phyloP scores from a whole-genome alignment of 2,113 vertebrate genomes.

The Melanotaenia duboulayi region DNA sequence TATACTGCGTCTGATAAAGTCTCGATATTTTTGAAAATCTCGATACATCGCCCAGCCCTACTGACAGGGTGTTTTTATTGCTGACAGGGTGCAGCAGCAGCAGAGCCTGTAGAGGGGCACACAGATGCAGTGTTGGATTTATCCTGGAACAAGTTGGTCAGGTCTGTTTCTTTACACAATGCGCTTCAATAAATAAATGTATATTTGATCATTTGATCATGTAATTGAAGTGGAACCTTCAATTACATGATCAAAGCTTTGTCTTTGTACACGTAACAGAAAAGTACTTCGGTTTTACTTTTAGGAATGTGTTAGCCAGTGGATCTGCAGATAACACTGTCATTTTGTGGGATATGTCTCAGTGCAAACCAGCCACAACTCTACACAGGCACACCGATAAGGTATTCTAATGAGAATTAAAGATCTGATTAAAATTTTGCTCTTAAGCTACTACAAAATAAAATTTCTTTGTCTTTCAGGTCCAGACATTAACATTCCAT shows the following conservation, averaged over 20 bases:
- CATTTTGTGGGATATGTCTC: slow-evolving; percentile 91
- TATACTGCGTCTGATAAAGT: no score
- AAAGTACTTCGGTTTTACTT: neutral
- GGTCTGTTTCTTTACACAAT: slow-evolving; percentile 76
- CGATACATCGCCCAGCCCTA: no score
- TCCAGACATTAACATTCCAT: slow-evolving; percentile 94
- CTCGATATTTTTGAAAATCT: no score
- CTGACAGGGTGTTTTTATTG: neutral
- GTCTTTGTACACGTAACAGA: no score
- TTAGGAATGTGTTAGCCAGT: slow-evolving; percentile 93
- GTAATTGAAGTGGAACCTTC: neutral
- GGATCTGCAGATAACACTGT: slow-evolving; percentile 91
- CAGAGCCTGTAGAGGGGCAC: slow-evolving; percentile 86
- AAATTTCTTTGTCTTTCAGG: slow-evolving; percentile 77
- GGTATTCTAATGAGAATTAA: slow-evolving; percentile 71
- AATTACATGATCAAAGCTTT: no score
- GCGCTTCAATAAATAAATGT: neutral
- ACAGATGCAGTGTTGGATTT: slow-evolving; percentile 93
- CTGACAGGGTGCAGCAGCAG: slow-evolving; percentile 78
- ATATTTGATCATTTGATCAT: neutral
- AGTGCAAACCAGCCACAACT: slow-evolving; percentile 89
- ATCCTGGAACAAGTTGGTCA: slow-evolving; percentile 93
- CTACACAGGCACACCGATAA: slow-evolving; percentile 90
- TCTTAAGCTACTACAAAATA: neutral
- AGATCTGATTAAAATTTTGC: neutral